Percentiles rank a stretch among this genome's conserved stretches.
phyloP scores from a whole-genome alignment of 2,113 vertebrate genomes.

The Melospiza melodia region DNA sequence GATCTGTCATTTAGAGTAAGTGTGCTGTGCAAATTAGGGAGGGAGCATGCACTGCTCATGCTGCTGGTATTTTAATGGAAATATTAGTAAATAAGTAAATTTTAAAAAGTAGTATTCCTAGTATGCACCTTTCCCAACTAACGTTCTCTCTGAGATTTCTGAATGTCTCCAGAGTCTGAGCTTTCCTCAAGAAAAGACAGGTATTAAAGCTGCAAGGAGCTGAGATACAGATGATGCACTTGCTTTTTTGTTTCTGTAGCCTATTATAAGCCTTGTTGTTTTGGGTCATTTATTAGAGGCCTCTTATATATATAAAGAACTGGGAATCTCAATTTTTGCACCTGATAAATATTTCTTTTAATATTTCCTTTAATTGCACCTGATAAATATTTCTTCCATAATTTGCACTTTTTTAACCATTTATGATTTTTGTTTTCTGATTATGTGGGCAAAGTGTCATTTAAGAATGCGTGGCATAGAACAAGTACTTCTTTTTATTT shows the following conservation, averaged over 20 bases:
- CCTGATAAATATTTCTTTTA: not conserved
- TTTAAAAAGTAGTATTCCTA: not conserved
- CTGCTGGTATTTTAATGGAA: not conserved
- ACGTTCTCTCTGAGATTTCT: not conserved
- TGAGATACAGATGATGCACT: not conserved
- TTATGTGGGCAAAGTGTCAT: not conserved
- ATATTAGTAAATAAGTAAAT: not conserved
- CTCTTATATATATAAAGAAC: not conserved
- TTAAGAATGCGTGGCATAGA: not conserved
- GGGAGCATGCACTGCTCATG: not conserved
- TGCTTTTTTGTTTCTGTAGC: not conserved
- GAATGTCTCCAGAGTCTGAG: not conserved
- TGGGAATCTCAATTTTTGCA: not conserved
- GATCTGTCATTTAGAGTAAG: not conserved
- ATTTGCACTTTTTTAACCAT: not conserved
- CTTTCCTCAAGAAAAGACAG: not conserved
- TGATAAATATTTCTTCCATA: not conserved
- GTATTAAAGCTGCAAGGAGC: not conserved
- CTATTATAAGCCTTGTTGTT: not conserved
- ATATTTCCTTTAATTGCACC: not conserved
- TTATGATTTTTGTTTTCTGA: not conserved
- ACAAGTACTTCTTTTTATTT: not conserved
- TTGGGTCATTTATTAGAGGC: not conserved
- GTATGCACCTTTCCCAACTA: not conserved
- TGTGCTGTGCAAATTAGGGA: not conserved